A percentile compares a stretch with the other conserved stretches of the same genome.
phyloP scores from a whole-genome alignment of 2,797 vertebrate genomes.

The Myotis planiceps region DNA sequence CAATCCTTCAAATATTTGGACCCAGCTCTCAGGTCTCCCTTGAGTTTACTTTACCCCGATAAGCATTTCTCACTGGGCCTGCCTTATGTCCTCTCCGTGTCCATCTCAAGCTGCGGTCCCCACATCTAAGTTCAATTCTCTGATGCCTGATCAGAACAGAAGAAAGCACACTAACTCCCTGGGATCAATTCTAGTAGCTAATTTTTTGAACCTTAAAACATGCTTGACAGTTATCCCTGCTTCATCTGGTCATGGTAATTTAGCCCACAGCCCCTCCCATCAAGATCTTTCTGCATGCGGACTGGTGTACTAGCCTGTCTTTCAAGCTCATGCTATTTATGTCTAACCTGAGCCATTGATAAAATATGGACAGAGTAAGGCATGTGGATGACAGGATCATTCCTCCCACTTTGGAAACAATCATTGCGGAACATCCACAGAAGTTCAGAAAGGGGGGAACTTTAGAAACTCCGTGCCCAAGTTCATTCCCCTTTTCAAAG shows the following conservation, averaged over 20 bases:
- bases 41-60: background rate
- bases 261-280: accelerated
- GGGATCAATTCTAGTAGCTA: background rate
- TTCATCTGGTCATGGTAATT: background rate
- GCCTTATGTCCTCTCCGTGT: background rate
- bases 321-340: background rate
- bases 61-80: background rate
- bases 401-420: background rate
- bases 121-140: background rate
- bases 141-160: background rate
- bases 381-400: background rate
- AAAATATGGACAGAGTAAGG: background rate
- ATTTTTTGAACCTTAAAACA: background rate
- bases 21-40: background rate
- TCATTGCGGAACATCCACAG: background rate
- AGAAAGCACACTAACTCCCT: background rate
- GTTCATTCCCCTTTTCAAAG: background rate
- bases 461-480: background rate
- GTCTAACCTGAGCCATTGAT: background rate
- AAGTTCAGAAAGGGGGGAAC: background rate
- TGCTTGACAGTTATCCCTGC: background rate
- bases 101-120: background rate
- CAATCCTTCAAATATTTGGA: slow-evolving; percentile 36
- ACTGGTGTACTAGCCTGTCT: background rate
- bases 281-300: background rate